These are phyloP conservation scores for Empidonax alnorum DNA, from an alignment of 2,113 vertebrate species.

Conservation along the genomic window DNA sequence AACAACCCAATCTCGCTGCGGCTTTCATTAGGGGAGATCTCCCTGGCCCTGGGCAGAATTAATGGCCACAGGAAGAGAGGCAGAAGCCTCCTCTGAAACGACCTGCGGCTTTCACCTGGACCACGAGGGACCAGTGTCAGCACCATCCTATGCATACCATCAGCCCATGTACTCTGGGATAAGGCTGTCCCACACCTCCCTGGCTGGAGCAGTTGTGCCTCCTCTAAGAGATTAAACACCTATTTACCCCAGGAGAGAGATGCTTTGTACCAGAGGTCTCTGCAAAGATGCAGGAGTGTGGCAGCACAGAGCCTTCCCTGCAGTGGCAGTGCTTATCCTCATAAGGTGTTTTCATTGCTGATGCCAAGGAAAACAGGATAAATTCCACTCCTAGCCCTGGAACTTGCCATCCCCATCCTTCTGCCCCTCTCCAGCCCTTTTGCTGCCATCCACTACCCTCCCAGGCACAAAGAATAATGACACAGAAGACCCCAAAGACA, in stretches of 20 bases:
- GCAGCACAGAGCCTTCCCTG: not conserved
- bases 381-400: not conserved
- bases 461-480: not conserved
- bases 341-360: not conserved
- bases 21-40: slow-evolving; percentile 34
- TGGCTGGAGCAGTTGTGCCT: not conserved
- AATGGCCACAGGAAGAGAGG: not conserved
- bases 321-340: not conserved
- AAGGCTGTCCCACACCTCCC: not conserved
- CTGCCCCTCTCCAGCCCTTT: not conserved
- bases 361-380: not conserved
- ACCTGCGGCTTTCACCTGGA: not conserved
- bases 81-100: not conserved
- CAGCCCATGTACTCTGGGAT: fast-evolving
- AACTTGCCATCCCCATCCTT: not conserved
- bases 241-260: not conserved
- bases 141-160: not conserved
- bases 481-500: not conserved
- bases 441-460: not conserved
- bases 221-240: not conserved
- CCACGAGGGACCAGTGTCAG: not conserved
- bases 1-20: slow-evolving; percentile 24
- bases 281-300: fast-evolving
- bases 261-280: not conserved
- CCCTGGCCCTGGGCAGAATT: slow-evolving; percentile 14